Evolutionary conservation across 92 coral and sea anemone genomes (phyloP), one percentile per base, ranked within the genome.

Genomic region (Pocillopora grandis): DNA sequence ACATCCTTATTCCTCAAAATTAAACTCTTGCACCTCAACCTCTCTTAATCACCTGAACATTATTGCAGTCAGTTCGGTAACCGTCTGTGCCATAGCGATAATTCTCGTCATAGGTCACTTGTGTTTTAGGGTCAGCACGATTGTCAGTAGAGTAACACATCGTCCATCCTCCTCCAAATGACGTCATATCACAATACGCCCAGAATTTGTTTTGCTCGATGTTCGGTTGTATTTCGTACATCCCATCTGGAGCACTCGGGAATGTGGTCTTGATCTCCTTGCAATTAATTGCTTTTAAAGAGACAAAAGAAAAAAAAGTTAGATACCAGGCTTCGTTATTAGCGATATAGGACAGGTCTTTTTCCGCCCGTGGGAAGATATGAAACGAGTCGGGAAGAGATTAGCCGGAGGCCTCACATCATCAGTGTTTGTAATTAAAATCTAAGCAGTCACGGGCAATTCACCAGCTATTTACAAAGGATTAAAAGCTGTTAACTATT

Each of bases 161-260:
- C 3, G 81, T 78, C 91, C 91, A 88, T 9, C 91, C 91, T 0
- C 90, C 90, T 0, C 86, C 77, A 35, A 59, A 66, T 73, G 86
- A 62, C 75, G 86, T 87, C 90, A 87, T 88, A 81, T 88, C 91
- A 52, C 91, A 88, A 66, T 84, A 85, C 16, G 79, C 91, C 59
- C 18, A 60, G 56, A 84, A 42, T 23, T 16, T 66, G 73, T 18
- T 64, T 49, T n/a, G 71, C 27, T 60, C 84, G 36, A 67, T 78
- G n/a, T 61, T 61, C 10, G 91, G 84, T 15, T 84, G 81, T 9
- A 83, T 70, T 36, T 58, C 58, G 65, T 88, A 88, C 49, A 83
- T 67, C 23, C 91, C 91, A 75, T 84, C 85, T 55, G 78, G 58
- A 61, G 70, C 84, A 78, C 56, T 9, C 49, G 72, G 88, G 61